Base-by-base conservation (phyloP, 2,888 invertebrate species). In the Melipona beecheii region DNA sequence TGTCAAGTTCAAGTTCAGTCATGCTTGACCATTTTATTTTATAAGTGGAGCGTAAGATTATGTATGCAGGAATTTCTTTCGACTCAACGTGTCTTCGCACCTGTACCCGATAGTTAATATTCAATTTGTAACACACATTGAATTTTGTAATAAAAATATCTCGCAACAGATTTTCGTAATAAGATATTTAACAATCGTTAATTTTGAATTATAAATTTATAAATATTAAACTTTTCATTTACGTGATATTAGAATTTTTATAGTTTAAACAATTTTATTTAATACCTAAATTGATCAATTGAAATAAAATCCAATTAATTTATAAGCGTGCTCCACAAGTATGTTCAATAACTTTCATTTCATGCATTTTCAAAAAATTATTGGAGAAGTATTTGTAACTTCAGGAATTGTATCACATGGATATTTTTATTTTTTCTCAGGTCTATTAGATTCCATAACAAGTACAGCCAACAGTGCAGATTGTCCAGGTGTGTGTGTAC, bases 401-500 rank as follows among this genome's bases (percentile, higher is more conserved):
- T 17, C 24, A 27, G 3, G 4, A 60, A 60, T 60, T 60, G 17
- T 15, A 24, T 60, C 17, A 60, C 19, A 19, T 19, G 27, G 4
- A 60, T n/a, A 4, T 43, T 21, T 52, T 49, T 27, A 49, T 54
- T 19, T 71, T 21, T 62, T n/a, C 92, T 0, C 95, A 98, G 98
- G 98, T 90, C 95, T 98, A 11, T 95, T 98, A 91, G 98, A 98
- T 92, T 97, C 98, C 50, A 96, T 98, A 92, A 98, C 98, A 82
- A 97, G 97, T 86, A 98, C 98, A 82, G 97, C 97, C 82, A 97
- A 97, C 94, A 96, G 97, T 81, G 97, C 97, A 95, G 97, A 98
- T 94, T 98, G 98, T 93, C 98, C 98, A 0, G 98, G 98, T 0
- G 97, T 97, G 79, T 98, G 98, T 94, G 97, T 98, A 84, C 98